A percentile compares a stretch with the other conserved stretches of the same genome.
Evolutionary conservation across 2,113 vertebrate genomes (phyloP).

Genomic region (Lophochroa leadbeateri): DNA sequence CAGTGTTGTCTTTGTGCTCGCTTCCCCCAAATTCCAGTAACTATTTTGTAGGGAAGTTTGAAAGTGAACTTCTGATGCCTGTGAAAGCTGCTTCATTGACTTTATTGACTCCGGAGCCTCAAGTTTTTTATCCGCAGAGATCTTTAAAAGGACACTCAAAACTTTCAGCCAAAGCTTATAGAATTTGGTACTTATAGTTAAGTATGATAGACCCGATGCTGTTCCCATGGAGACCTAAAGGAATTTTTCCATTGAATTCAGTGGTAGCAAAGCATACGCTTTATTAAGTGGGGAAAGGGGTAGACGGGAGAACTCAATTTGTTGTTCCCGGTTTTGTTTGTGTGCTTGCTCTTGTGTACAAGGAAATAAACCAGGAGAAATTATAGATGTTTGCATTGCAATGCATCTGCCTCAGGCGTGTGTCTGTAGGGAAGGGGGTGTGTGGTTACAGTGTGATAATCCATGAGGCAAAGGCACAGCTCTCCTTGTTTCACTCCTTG

Average conservation of each 20-base stretch:
- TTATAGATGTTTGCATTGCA: background rate
- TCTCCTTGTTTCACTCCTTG: background rate
- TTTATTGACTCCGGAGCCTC: conserved; percentile 37
- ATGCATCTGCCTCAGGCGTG: background rate
- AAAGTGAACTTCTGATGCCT: conserved; percentile 51
- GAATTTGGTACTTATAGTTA: conserved; percentile 53
- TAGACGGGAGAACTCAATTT: background rate
- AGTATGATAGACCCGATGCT: conserved; percentile 19
- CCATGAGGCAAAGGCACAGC: background rate
- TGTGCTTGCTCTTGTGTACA: background rate
- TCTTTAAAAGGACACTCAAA: conserved; percentile 54
- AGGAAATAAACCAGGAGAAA: background rate
- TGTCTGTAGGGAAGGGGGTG: background rate
- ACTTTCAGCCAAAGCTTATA: conserved; percentile 50
- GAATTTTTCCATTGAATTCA: conserved; percentile 56
- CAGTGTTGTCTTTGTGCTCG: conserved; percentile 55
- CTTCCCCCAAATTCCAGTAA: conserved; percentile 50
- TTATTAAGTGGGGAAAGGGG: background rate
- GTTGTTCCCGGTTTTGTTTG: background rate
- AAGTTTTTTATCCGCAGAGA: conserved; percentile 28
- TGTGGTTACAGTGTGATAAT: background rate
- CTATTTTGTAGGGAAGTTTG: conserved; percentile 40
- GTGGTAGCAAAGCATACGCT: conserved; percentile 14
- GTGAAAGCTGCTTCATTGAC: conserved; percentile 51
- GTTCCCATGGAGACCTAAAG: conserved; percentile 52